phyloP scores from a whole-genome alignment of 2,888 invertebrate species.

The Ceratothoa steindachneri region DNA sequence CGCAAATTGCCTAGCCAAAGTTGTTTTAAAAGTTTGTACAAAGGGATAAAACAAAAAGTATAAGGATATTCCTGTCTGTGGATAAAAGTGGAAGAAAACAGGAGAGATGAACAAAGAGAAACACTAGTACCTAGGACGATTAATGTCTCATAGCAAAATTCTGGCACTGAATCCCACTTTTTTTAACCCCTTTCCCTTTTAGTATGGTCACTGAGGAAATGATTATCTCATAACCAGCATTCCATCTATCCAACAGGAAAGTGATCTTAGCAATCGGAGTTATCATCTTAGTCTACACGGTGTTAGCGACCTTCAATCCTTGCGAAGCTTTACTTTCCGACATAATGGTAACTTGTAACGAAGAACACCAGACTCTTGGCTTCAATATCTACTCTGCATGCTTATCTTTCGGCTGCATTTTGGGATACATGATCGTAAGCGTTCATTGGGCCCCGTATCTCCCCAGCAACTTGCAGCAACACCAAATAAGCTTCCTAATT shows the following conservation, averaged over 20 bases:
- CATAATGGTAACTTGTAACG: constrained; percentile 43
- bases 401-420: constrained; percentile 51
- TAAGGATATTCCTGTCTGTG: no score
- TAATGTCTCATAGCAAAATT: no score
- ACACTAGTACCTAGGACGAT: no score
- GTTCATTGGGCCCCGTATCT: constrained; percentile 49
- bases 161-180: not conserved
- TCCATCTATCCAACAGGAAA: constrained; percentile 24
- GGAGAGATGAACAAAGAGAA: no score
- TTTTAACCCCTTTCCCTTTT: not conserved
- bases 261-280: constrained; percentile 49
- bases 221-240: not conserved
- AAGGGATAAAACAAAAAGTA: no score
- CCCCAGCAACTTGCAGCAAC: not conserved
- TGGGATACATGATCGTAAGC: constrained; percentile 51
- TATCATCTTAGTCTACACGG: constrained; percentile 50
- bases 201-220: not conserved
- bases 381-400: constrained; percentile 51
- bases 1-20: no score
- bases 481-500: not conserved
- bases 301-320: constrained; percentile 51
- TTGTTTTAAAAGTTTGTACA: no score
- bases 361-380: constrained; percentile 44
- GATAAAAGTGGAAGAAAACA: no score
- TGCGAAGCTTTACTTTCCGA: constrained; percentile 51